phyloP scores from a whole-genome alignment of 2,797 vertebrate species.

The Fringilla coelebs region DNA sequence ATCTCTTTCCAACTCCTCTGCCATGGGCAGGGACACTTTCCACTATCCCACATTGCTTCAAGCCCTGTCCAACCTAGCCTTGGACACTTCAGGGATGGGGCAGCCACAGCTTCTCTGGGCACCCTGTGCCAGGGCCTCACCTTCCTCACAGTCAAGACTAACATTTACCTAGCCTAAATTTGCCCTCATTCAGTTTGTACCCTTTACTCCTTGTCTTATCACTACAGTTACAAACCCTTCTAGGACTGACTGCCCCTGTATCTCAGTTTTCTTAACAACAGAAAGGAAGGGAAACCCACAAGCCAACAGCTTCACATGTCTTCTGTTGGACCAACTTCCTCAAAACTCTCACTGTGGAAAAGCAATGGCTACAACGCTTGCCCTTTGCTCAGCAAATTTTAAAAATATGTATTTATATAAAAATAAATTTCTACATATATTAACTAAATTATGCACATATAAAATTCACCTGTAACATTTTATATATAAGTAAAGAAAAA shows the following conservation, averaged over 20 bases:
- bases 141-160: not conserved
- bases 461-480: not conserved
- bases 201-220: not conserved
- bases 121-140: fast-evolving
- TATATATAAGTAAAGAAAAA: not conserved
- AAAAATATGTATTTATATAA: not conserved
- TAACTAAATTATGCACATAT: not conserved
- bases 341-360: not conserved
- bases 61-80: fast-evolving
- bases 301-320: not conserved
- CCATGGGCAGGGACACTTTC: not conserved
- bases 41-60: not conserved
- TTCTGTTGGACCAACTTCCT: not conserved
- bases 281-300: not conserved
- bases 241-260: not conserved
- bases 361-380: not conserved
- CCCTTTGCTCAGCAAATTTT: not conserved
- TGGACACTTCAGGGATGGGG: not conserved
- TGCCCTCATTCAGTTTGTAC: not conserved
- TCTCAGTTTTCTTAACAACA: not conserved
- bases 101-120: not conserved
- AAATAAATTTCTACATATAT: not conserved
- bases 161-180: not conserved
- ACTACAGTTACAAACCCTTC: not conserved
- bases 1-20: not conserved